Base-by-base conservation (phyloP, 2,888 invertebrate genomes). In the Cybosia mesomella region DNA sequence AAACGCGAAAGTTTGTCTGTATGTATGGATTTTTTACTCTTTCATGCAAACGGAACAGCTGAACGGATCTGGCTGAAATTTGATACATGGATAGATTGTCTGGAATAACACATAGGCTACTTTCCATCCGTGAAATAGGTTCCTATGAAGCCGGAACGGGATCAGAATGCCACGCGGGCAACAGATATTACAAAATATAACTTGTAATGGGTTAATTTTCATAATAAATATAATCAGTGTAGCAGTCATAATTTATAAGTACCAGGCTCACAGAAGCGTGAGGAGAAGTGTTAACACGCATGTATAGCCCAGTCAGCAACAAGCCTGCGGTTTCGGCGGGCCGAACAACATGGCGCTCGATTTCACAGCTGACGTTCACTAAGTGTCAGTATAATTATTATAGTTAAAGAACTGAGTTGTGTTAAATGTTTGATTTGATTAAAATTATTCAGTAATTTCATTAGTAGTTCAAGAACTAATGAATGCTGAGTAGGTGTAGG, bases 261-360 rank as follows among this genome's bases (percentile, higher is more conserved):
- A 64, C 24, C 34, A 55, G 34, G 63, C 13, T 57, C 21, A 0
- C 57, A 57, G n/a, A 43, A 21, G 39, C 39, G 43, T 28, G 55
- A 21, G 24, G 21, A 55, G 18, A 8, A 57, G 64, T 57, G 64
- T 43, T 57, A 58, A 64, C 21, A 21, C 34, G 49, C 64, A 15
- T 64, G 57, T 58, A 58, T 58, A 49, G 64, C 58, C 49, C 43
- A 58, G 64, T 49, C 43, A 64, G 21, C 57, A 64, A 13, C 59
- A 39, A 15, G 57, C 24, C 13, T 64, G 57, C 22, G 58, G 58
- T 64, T 53, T 49, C 11, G 43, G 43, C 58, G 43, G 32, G 32
- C 5, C 28, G n/a, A 2, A 0, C 43, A 64, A 64, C 43, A 58
- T 64, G 64, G 58, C 61, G 61, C 61, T 13, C 61, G 49, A 53